Percentiles rank a stretch among this genome's conserved stretches.
These are phyloP conservation scores for Panopea generosa DNA, from an alignment of 2,888 invertebrate genomes.

Conservation along the genomic window DNA sequence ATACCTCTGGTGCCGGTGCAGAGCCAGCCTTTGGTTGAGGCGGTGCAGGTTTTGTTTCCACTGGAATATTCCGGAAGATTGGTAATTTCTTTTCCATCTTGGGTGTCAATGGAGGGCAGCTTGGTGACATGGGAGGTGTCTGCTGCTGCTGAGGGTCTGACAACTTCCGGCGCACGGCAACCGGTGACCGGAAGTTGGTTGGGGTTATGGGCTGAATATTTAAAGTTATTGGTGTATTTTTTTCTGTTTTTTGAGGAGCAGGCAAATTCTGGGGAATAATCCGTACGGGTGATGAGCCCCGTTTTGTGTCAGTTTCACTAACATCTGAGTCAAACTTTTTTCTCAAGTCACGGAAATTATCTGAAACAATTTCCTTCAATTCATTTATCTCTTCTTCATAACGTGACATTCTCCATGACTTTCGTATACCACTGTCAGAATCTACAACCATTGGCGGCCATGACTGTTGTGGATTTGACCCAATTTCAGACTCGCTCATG, in stretches of 20 bases:
- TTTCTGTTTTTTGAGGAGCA: slow-evolving; percentile 8
- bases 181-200: slow-evolving; percentile 36
- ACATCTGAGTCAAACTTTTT: slow-evolving; percentile 72
- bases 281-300: slow-evolving; percentile 57
- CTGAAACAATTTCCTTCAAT: slow-evolving; percentile 69
- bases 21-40: not conserved
- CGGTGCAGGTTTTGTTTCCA: slow-evolving; percentile 2
- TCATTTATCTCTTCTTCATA: slow-evolving; percentile 75
- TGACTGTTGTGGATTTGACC: slow-evolving; percentile 51
- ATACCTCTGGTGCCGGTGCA: slow-evolving; percentile 66
- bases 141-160: too few species aligned
- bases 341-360: slow-evolving; percentile 68
- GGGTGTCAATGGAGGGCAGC: slow-evolving; percentile 26
- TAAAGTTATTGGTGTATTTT: slow-evolving; percentile 32
- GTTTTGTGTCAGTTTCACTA: slow-evolving; percentile 65
- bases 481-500: slow-evolving; percentile 58
- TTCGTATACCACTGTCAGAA: slow-evolving; percentile 56
- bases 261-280: not conserved
- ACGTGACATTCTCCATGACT: slow-evolving; percentile 67
- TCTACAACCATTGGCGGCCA: slow-evolving; percentile 65
- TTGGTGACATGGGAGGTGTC: not conserved
- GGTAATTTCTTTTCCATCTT: slow-evolving; percentile 33
- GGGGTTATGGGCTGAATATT: slow-evolving; percentile 50
- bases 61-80: slow-evolving; percentile 9
- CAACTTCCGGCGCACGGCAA: slow-evolving; percentile 27